A percentile compares a stretch with the other conserved stretches of the same genome.
Evolutionary conservation across 2,113 vertebrate species (phyloP).

Genomic region (Leiothrix lutea): DNA sequence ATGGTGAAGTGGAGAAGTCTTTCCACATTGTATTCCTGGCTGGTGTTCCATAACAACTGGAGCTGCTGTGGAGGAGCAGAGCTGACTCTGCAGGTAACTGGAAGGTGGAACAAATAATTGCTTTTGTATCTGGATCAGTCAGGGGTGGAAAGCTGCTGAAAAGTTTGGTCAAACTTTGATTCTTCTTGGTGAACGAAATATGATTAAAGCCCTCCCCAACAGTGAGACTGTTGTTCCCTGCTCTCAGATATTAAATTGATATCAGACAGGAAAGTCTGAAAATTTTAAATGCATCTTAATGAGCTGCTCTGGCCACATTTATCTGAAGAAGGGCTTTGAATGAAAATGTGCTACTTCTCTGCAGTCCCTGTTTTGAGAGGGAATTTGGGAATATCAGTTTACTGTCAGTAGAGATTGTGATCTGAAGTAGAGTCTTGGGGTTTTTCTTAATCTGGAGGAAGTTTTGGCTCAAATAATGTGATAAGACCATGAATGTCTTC

Average conservation of each 20-base stretch:
- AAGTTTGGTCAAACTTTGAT: background rate
- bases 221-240: fast-evolving
- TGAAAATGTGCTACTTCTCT: background rate
- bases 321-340: background rate
- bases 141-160: background rate
- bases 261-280: background rate
- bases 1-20: background rate
- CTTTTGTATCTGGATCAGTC: background rate
- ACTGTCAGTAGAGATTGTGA: background rate
- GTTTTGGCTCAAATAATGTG: background rate
- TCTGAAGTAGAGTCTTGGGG: background rate
- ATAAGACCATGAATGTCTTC: background rate
- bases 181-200: background rate
- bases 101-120: background rate
- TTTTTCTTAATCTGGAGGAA: background rate
- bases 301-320: background rate
- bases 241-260: background rate
- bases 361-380: background rate
- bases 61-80: background rate
- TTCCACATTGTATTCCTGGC: fast-evolving
- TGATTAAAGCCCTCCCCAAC: background rate
- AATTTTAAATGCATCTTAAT: background rate
- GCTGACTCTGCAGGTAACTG: background rate
- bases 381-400: background rate
- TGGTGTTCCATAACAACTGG: background rate